These are phyloP conservation scores for Peromyscus melanophrys DNA, from an alignment of 2,797 vertebrate genomes.

Conservation along the genomic window DNA sequence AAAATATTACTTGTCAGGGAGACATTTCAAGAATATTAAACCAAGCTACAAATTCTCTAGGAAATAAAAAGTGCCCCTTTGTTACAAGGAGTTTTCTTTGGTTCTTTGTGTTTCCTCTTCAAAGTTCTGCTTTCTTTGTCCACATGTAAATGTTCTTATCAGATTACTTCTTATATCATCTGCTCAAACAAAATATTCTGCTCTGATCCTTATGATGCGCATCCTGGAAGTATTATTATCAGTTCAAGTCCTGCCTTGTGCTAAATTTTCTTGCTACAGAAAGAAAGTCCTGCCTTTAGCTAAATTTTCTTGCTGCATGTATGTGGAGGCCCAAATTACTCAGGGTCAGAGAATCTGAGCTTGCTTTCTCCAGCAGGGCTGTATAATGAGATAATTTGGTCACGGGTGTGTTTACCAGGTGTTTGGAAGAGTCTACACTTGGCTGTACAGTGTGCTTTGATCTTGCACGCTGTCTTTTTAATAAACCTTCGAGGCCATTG, in stretches of 20 bases:
- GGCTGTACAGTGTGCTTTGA: too few relatives aligned
- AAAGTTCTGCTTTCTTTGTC: slow-evolving; percentile 61
- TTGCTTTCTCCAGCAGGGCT: too few relatives aligned
- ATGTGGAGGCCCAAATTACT: too few relatives aligned
- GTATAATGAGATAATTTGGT: too few relatives aligned
- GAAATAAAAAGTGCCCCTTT: slow-evolving; percentile 47
- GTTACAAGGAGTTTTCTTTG: slow-evolving; percentile 48
- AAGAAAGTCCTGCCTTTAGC: too few relatives aligned
- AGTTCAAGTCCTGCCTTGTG: slow-evolving; percentile 3
- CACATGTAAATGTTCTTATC: slow-evolving; percentile 8
- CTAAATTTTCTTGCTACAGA: slow-evolving; percentile 54
- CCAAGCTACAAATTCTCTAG: slow-evolving; percentile 38
- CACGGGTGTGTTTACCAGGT: too few relatives aligned
- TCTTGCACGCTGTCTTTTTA: too few relatives aligned
- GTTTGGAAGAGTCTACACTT: too few relatives aligned
- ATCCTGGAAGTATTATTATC: slow-evolving; percentile 46
- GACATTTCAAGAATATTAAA: slow-evolving; percentile 54
- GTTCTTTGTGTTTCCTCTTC: slow-evolving; percentile 65
- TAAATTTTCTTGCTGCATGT: too few relatives aligned
- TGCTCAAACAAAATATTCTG: slow-evolving; percentile 50
- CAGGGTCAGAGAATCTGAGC: too few relatives aligned
- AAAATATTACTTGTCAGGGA: slow-evolving; percentile 9
- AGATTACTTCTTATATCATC: slow-evolving; percentile 51
- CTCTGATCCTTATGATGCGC: slow-evolving; percentile 17
- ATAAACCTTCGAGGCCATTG: too few relatives aligned